phyloP scores from a whole-genome alignment of 2,888 invertebrate species.

The Muschampia plurimacula region DNA sequence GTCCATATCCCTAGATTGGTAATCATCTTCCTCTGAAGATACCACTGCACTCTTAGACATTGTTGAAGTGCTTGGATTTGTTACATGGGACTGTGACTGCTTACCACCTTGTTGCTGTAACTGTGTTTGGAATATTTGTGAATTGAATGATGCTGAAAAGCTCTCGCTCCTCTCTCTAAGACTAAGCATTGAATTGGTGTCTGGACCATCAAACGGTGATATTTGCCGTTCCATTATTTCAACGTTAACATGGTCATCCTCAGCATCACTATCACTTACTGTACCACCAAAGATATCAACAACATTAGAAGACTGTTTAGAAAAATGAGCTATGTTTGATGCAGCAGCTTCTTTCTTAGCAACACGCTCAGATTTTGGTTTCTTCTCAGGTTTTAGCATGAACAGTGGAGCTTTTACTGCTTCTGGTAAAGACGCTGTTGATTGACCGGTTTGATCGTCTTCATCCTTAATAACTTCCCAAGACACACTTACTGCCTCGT shows the following conservation, averaged over 20 bases:
- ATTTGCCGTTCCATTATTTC: conserved; percentile 93
- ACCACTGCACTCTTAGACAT: conserved; percentile 56
- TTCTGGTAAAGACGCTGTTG: conserved; percentile 54
- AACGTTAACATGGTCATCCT: conserved; percentile 91
- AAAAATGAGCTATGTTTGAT: conserved; percentile 50
- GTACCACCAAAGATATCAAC: conserved; percentile 96
- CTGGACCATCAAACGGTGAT: conserved; percentile 91
- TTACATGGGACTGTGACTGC: conserved; percentile 54
- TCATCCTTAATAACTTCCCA: conserved; percentile 97
- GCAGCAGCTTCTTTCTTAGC: conserved; percentile 47
- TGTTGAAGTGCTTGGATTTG: conserved; percentile 55
- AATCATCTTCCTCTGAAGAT: conserved; percentile 71
- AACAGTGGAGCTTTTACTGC: conserved; percentile 45
- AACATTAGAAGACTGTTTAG: conserved; percentile 68
- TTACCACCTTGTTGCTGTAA: conserved; percentile 49
- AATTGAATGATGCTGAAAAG: conserved; percentile 68
- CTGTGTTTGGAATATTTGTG: conserved; percentile 65
- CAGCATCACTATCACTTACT: conserved; percentile 94
- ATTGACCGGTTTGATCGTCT: conserved; percentile 87
- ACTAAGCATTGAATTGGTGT: conserved; percentile 75
- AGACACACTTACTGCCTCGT: conserved; percentile 95
- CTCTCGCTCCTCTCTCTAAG: conserved; percentile 56
- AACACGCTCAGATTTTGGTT: conserved; percentile 59
- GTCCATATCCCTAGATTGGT: conserved; percentile 64
- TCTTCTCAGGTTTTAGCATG: conserved; percentile 64